Evolutionary conservation across 2,113 vertebrate genomes (phyloP).

Genomic region (Camelus bactrianus): DNA sequence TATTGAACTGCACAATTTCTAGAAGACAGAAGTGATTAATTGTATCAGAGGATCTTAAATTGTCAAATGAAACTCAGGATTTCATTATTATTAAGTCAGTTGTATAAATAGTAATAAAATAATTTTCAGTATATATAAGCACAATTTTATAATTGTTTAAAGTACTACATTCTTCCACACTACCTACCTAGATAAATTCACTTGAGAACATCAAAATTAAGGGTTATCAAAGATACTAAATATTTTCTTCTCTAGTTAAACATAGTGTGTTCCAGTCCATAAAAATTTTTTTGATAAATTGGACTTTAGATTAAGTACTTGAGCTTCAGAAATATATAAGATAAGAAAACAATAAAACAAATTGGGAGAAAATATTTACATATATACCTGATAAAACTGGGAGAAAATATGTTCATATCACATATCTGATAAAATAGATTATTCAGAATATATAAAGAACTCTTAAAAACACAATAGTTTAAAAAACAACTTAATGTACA

Average conservation of each 20-base stretch:
- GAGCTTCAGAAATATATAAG: neutral
- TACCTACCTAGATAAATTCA: neutral
- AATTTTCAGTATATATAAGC: neutral
- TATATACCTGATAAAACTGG: neutral
- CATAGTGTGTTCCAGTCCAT: neutral
- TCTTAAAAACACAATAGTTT: neutral
- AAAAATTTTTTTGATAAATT: neutral
- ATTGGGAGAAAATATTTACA: neutral
- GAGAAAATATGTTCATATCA: neutral
- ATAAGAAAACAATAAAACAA: neutral
- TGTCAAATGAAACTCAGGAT: neutral
- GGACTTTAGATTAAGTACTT: neutral
- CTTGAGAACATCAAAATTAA: neutral
- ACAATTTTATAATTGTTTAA: neutral
- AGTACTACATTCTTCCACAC: neutral
- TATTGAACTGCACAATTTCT: slow-evolving; percentile 31
- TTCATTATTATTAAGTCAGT: neutral
- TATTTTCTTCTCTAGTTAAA: neutral
- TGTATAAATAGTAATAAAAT: slow-evolving; percentile 9
- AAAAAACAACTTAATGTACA: neutral
- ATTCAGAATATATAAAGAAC: neutral
- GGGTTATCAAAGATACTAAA: neutral
- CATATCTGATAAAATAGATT: neutral
- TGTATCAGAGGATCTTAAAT: neutral
- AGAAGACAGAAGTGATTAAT: neutral